These are phyloP conservation scores for Asbolus verrucosus DNA, from an alignment of 1,140 invertebrate species.

Conservation along the genomic window DNA sequence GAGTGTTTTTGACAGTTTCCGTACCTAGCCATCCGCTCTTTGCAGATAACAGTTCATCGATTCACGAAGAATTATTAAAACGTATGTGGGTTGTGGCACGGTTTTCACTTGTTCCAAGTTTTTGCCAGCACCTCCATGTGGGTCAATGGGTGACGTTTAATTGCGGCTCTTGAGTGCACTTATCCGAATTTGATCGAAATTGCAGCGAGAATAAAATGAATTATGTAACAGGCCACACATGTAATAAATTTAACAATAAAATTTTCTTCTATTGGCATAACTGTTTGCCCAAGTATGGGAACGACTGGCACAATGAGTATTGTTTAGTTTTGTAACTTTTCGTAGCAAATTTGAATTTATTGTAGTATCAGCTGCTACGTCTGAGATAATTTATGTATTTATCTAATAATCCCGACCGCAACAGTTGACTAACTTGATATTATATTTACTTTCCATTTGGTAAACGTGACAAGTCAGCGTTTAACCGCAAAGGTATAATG, in stretches of 20 bases:
- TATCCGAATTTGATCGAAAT: too few relatives aligned
- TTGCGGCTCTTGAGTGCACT: too few relatives aligned
- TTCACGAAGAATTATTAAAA: too few relatives aligned
- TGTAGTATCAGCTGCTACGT: too few relatives aligned
- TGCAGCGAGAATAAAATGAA: slow-evolving; percentile 10
- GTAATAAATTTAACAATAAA: slow-evolving; percentile 20
- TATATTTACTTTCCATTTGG: slow-evolving; percentile 5
- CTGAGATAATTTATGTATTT: not conserved
- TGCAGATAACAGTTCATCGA: too few relatives aligned
- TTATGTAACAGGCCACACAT: not conserved
- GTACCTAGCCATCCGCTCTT: too few relatives aligned
- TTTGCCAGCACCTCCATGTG: not conserved
- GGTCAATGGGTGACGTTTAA: slow-evolving; percentile 32
- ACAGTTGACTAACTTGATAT: not conserved
- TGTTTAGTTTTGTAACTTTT: slow-evolving; percentile 12
- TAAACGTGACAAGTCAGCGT: not conserved
- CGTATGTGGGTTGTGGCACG: slow-evolving; percentile 10
- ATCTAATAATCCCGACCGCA: not conserved
- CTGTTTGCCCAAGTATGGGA: slow-evolving; percentile 36
- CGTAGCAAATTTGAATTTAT: not conserved
- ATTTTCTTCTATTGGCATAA: slow-evolving; percentile 24
- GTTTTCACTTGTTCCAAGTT: slow-evolving; percentile 13
- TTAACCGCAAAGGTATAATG: not conserved
- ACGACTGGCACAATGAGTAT: slow-evolving; percentile 26
- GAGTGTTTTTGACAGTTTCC: too few relatives aligned